Evolutionary conservation across 2,888 invertebrate species (phyloP), one percentile per base, ranked within the genome.

Genomic region (Trachelus iudaicus): DNA sequence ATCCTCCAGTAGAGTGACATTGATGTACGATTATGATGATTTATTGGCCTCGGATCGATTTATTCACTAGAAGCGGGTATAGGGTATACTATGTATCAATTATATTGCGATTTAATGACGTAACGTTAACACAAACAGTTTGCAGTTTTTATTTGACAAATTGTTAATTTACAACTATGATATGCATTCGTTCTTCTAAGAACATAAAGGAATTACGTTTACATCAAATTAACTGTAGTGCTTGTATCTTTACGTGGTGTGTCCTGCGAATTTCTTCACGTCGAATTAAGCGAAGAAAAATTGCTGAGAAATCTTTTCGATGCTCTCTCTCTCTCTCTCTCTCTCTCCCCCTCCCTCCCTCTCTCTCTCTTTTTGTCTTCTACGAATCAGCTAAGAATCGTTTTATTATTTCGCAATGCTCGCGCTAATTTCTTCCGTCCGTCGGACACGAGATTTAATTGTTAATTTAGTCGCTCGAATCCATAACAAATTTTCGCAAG

Each of bases 121-220:
- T 71, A 30, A 40, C 86, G 87, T 89, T 90, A 91, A 91, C 91
- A 91, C 90, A 91, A 91, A 91, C 91, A 92, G 92, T 91, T 92
- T 94, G 93, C 94, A 94, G 94, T 94, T 95, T 95, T 95, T 95
- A 95, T 95, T 95, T 95, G 94, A 95, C 95, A 95, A 95, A 95
- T 95, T 94, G 94, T 94, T 94, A 94, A 95, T 95, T 96, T 96
- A 96, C 96, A 96, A 95, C 96, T 96, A 96, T 96, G 96, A 96
- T 96, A 96, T 96, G 96, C 96, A 96, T 96, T 95, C 92, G 94
- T 94, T 95, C 94, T 94, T 95, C 94, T 94, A 94, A 94, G 93
- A 95, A 93, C 91, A 86, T 87, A 91, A 90, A 90, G 82, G 85
- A 85, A 87, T 83, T 33, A 71, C 23, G 33, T 71, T 71, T 71